A percentile compares a stretch with the other conserved stretches of the same genome.
Evolutionary conservation across 2,113 vertebrate species (phyloP).

Genomic region (Chascanopsetta lugubris): DNA sequence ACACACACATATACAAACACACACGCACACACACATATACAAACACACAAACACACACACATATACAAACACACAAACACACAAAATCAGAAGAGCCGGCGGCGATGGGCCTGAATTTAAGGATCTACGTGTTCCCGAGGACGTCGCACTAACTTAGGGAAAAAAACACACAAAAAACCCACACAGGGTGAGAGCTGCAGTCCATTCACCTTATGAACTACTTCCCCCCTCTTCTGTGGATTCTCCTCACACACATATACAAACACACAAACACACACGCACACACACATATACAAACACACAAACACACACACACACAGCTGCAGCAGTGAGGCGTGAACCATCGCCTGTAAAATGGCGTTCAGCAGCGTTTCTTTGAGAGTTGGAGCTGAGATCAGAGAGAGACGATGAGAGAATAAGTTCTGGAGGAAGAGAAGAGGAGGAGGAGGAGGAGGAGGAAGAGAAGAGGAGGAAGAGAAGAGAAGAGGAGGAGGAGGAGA

Average conservation of each 20-base stretch:
- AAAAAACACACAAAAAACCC: conserved; percentile 14
- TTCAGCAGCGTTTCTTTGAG: too few relatives aligned
- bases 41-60: too few relatives aligned
- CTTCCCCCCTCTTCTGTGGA: conserved; percentile 24
- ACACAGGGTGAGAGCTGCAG: conserved; percentile 26
- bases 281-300: conserved; percentile 14
- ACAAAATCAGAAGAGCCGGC: conserved; percentile 36
- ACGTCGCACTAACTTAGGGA: conserved; percentile 24
- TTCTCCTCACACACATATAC: conserved; percentile 19
- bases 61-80: too few relatives aligned
- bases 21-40: too few relatives aligned
- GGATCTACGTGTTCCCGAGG: conserved; percentile 4
- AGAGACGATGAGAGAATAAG: conserved; percentile 66
- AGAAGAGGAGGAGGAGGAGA: too few relatives aligned
- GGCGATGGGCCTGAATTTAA: conserved; percentile 24
- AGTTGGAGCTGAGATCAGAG: conserved; percentile 67
- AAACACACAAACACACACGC: conserved; percentile 2
- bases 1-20: background rate
- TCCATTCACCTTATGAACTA: conserved; percentile 34
- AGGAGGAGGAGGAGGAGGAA: conserved; percentile 36
- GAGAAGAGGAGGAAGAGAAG: conserved; percentile 18
- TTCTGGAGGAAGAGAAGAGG: conserved; percentile 42
- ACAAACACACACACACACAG: conserved; percentile 50
- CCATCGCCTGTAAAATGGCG: too few relatives aligned
- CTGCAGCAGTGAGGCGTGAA: too few relatives aligned